These are phyloP conservation scores for Himalopsyche phryganea DNA, from an alignment of 1,140 invertebrate species.

Conservation along the genomic window DNA sequence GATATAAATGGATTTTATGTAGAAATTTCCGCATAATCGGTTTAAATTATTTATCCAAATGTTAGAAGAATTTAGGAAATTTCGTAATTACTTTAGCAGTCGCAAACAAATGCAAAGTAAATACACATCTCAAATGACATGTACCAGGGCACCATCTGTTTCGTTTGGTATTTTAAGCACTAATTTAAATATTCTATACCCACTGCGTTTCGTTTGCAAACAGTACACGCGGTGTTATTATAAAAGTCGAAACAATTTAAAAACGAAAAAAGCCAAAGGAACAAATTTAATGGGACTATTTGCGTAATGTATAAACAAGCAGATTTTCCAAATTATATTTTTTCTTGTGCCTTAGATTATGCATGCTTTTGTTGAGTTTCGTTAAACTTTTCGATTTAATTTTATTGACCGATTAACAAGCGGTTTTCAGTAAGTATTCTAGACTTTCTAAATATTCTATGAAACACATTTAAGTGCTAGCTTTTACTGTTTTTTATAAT, in stretches of 20 bases:
- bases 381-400: too few relatives aligned
- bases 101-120: conserved; percentile 10
- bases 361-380: too few relatives aligned
- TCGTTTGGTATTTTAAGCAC: conserved; percentile 28
- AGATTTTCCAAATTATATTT: background rate
- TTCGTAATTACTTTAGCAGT: too few relatives aligned
- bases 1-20: too few relatives aligned
- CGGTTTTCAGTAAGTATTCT: too few relatives aligned
- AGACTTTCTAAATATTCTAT: too few relatives aligned
- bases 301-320: conserved; percentile 3
- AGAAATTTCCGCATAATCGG: too few relatives aligned
- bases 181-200: conserved; percentile 26
- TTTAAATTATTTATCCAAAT: too few relatives aligned
- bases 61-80: too few relatives aligned
- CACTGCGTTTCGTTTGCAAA: conserved; percentile 19
- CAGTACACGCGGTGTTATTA: background rate
- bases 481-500: too few relatives aligned
- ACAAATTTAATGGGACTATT: conserved; percentile 2
- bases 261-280: background rate
- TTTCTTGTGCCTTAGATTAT: background rate
- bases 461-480: too few relatives aligned
- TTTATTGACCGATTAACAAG: too few relatives aligned
- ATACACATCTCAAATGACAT: conserved; percentile 25
- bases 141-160: conserved; percentile 25
- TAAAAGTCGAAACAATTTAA: conserved; percentile 4